Evolutionary conservation across 2,888 invertebrate genomes (phyloP).

Genomic region (Zeuzera pyrina): DNA sequence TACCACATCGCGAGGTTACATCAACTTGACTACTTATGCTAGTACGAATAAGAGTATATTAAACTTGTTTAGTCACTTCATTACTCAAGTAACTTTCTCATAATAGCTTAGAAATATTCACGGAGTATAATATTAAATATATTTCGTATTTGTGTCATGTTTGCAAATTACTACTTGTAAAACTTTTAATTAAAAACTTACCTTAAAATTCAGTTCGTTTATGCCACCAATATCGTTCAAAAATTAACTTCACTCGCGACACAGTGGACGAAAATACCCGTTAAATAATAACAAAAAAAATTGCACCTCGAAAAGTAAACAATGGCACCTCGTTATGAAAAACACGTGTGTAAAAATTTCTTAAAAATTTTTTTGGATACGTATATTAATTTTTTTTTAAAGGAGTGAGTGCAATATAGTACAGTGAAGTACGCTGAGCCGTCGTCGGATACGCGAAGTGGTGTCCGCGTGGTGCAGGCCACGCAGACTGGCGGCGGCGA

Average conservation of each 20-base stretch:
- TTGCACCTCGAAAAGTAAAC: too few relatives aligned
- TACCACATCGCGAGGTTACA: constrained; percentile 54
- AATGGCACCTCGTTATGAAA: too few relatives aligned
- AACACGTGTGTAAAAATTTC: too few relatives aligned
- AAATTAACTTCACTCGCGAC: constrained; percentile 55
- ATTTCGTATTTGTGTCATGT: neutral
- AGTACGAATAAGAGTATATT: constrained; percentile 44
- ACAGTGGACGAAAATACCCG: constrained; percentile 38
- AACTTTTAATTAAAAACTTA: constrained; percentile 27
- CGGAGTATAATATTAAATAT: constrained; percentile 8
- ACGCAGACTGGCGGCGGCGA: constrained; percentile 51
- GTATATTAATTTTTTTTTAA: too few relatives aligned
- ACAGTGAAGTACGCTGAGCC: constrained; percentile 29
- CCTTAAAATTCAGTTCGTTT: constrained; percentile 51
- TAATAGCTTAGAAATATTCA: constrained; percentile 1
- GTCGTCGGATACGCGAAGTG: constrained; percentile 18
- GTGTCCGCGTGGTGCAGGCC: constrained; percentile 20
- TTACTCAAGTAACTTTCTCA: constrained; percentile 64
- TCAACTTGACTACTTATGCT: constrained; percentile 51
- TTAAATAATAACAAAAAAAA: constrained; percentile 25
- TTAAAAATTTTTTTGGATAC: too few relatives aligned
- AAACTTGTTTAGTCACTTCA: constrained; percentile 56
- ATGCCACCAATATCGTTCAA: constrained; percentile 41
- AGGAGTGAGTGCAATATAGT: too few relatives aligned
- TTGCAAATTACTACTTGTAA: neutral